Evolutionary conservation across 2,113 vertebrate genomes (phyloP).

Genomic region (Aegithalos caudatus): DNA sequence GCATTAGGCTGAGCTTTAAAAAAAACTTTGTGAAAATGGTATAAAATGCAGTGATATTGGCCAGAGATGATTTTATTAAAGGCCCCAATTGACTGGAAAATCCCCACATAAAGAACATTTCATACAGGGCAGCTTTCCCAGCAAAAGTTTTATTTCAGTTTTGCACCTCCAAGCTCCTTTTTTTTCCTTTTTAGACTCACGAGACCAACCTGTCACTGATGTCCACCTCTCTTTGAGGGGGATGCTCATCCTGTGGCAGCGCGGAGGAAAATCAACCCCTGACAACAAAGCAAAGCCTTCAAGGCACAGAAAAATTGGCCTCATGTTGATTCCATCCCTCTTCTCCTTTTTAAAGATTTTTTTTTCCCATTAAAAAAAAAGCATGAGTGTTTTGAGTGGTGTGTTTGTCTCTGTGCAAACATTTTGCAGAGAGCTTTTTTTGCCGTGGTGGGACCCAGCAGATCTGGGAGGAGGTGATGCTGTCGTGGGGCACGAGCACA

Average conservation of each 20-base stretch:
- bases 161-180: neutral
- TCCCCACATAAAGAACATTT: rapidly evolving
- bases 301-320: neutral
- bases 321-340: neutral
- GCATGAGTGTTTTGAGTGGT: neutral
- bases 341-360: neutral
- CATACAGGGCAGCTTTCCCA: neutral
- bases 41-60: neutral
- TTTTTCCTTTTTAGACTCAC: too few species aligned
- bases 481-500: neutral
- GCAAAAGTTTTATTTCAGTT: neutral
- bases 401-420: neutral
- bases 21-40: neutral
- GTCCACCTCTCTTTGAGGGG: neutral
- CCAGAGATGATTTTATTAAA: neutral
- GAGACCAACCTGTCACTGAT: neutral
- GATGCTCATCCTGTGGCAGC: neutral
- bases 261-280: neutral
- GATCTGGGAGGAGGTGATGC: neutral
- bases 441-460: neutral
- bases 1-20: neutral
- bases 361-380: neutral
- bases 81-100: neutral
- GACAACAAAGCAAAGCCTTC: neutral
- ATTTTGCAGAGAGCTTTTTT: neutral